phyloP scores from a whole-genome alignment of 2,797 vertebrate species.

The Fringilla coelebs region DNA sequence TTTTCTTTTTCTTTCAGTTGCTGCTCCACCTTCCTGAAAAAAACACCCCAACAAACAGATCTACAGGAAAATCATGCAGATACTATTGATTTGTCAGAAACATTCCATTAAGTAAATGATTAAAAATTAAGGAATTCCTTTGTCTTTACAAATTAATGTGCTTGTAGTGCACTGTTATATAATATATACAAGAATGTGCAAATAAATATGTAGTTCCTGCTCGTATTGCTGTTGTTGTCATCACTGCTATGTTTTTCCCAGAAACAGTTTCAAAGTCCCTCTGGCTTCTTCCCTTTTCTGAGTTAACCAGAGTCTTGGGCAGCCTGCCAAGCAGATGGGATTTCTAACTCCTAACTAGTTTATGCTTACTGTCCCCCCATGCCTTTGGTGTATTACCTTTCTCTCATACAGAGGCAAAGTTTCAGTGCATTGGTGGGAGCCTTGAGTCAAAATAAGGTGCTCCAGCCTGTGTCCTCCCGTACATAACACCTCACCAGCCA shows the following conservation, averaged over 20 bases:
- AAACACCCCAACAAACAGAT: not conserved
- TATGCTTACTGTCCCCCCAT: rapidly evolving
- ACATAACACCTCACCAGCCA: not conserved
- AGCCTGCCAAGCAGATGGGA: not conserved
- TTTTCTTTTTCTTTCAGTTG: not conserved
- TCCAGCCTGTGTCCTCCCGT: not conserved
- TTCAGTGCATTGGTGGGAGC: not conserved
- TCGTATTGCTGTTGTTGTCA: not conserved
- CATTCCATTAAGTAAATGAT: not conserved
- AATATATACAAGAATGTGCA: not conserved
- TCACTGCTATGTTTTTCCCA: not conserved
- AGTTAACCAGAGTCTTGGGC: not conserved
- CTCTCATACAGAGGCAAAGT: not conserved
- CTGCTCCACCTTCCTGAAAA: not conserved
- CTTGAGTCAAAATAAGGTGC: not conserved
- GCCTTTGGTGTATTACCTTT: not conserved
- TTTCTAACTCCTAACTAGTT: not conserved
- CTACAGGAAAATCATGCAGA: not conserved
- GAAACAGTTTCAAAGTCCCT: not conserved
- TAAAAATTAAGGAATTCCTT: not conserved
- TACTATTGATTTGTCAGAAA: not conserved
- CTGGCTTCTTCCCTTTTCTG: not conserved
- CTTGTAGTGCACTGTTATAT: not conserved
- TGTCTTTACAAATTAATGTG: not conserved
- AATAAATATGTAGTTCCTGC: not conserved